Evolutionary conservation across 2,888 invertebrate genomes (phyloP).

Genomic region (Oithona nana): DNA sequence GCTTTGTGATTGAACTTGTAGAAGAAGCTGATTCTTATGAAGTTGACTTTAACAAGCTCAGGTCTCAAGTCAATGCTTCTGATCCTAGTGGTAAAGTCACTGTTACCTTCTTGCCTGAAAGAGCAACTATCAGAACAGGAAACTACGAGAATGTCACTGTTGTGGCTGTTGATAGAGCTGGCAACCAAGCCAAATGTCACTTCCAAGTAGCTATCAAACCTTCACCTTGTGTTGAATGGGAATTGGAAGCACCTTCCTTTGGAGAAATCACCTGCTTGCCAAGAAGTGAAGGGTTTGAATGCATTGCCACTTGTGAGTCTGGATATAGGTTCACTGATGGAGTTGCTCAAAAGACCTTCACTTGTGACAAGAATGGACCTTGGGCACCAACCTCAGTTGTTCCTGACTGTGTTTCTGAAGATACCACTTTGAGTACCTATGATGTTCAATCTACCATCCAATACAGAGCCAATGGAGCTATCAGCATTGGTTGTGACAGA

Average conservation of each 20-base stretch:
- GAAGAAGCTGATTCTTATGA: conserved; percentile 74
- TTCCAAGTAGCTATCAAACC: conserved; percentile 86
- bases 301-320: conserved; percentile 69
- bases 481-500: conserved; percentile 57
- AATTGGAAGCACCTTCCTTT: conserved; percentile 66
- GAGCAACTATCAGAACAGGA: conserved; percentile 54
- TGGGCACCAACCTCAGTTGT: conserved; percentile 78
- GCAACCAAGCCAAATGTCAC: conserved; percentile 70
- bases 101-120: conserved; percentile 63
- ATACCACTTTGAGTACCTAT: conserved; percentile 84
- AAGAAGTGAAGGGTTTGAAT: conserved; percentile 52
- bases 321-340: conserved; percentile 79
- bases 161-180: conserved; percentile 62
- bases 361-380: conserved; percentile 53
- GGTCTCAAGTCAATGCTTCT: conserved; percentile 58
- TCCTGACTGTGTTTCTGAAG: conserved; percentile 75
- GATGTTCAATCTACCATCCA: conserved; percentile 68
- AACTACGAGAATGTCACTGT: conserved; percentile 82
- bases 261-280: conserved; percentile 70
- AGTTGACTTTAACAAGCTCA: conserved; percentile 76
- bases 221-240: conserved; percentile 86
- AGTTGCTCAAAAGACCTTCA: conserved; percentile 63
- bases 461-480: conserved; percentile 74
- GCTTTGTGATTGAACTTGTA: conserved; percentile 75
- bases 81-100: conserved; percentile 40